A percentile compares a stretch with the other conserved stretches of the same genome.
Conservation (phyloP, 2,888 invertebrate species). For the Hesperia comma region DNA sequence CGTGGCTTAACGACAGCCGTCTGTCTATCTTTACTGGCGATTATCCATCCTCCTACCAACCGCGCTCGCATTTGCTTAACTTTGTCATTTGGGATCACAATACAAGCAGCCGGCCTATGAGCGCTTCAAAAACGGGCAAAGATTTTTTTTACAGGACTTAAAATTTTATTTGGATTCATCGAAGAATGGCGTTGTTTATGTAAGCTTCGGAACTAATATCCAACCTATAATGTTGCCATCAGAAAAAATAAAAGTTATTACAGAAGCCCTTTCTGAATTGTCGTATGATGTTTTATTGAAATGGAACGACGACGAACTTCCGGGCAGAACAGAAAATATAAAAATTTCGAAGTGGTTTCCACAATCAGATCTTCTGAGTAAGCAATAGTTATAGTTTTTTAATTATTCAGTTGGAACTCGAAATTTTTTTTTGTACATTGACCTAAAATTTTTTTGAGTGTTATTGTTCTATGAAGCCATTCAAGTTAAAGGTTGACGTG, state of each 20-base stretch:
- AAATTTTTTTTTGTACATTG: too few relatives aligned
- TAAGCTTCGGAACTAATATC: slow-evolving; percentile 62
- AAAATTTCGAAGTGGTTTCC: slow-evolving; percentile 62
- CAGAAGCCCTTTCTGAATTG: slow-evolving; percentile 55
- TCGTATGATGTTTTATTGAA: slow-evolving; percentile 64
- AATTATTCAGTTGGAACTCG: too few relatives aligned
- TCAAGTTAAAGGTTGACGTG: too few relatives aligned
- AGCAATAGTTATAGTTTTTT: slow-evolving; percentile 33
- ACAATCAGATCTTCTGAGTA: slow-evolving; percentile 62
- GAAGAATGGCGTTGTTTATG: slow-evolving; percentile 57
- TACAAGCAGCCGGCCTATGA: too few relatives aligned
- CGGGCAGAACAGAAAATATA: slow-evolving; percentile 52
- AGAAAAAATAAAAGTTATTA: slow-evolving; percentile 48
- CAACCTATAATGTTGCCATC: slow-evolving; percentile 48
- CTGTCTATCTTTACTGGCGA: too few relatives aligned
- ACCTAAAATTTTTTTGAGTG: too few relatives aligned
- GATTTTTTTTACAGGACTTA: slow-evolving; percentile 52
- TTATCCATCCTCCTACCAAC: too few relatives aligned
- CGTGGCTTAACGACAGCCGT: too few relatives aligned
- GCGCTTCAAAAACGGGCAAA: too few relatives aligned
- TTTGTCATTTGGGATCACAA: too few relatives aligned
- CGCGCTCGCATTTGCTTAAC: too few relatives aligned
- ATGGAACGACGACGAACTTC: slow-evolving; percentile 56
- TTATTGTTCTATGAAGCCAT: too few relatives aligned
- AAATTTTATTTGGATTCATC: slow-evolving; percentile 54